phyloP scores from a whole-genome alignment of 37 sponge, comb jelly and placozoan genomes.

The Oopsacas minuta region DNA sequence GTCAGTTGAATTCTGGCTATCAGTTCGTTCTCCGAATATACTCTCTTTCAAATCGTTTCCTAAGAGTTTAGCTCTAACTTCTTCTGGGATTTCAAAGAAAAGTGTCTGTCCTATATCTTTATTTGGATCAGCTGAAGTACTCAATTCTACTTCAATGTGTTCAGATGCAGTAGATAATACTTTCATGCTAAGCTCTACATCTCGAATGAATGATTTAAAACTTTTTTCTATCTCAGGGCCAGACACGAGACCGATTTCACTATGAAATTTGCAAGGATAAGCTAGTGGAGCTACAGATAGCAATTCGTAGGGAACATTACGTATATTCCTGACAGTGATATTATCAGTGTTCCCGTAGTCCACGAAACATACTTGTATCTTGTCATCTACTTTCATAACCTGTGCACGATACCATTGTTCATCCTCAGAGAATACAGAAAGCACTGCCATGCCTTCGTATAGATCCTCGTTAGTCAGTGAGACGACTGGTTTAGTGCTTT shows the following conservation, averaged over 20 bases:
- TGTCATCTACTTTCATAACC: conserved; percentile 8
- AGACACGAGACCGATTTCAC: background rate
- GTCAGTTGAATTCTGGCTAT: background rate
- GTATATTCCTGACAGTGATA: background rate
- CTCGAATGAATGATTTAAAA: background rate
- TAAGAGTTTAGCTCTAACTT: background rate
- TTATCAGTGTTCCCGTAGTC: conserved; percentile 61
- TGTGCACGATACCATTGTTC: conserved; percentile 54
- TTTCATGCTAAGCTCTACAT: background rate
- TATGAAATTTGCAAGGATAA: background rate
- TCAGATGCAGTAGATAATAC: background rate
- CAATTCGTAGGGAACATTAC: background rate
- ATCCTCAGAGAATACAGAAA: conserved; percentile 41
- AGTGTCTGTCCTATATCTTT: background rate
- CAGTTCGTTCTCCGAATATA: background rate
- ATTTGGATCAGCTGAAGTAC: background rate
- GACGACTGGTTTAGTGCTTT: background rate
- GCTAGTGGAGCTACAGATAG: background rate
- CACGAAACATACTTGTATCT: conserved; percentile 31
- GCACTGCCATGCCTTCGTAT: background rate
- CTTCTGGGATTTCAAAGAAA: background rate
- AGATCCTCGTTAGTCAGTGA: background rate
- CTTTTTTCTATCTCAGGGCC: background rate
- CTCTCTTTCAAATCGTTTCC: conserved; percentile 5
- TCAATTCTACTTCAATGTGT: background rate